Evolutionary conservation across 2,113 vertebrate genomes (phyloP), one percentile per base, ranked within the genome.

Genomic region (Shinisaurus crocodilurus): DNA sequence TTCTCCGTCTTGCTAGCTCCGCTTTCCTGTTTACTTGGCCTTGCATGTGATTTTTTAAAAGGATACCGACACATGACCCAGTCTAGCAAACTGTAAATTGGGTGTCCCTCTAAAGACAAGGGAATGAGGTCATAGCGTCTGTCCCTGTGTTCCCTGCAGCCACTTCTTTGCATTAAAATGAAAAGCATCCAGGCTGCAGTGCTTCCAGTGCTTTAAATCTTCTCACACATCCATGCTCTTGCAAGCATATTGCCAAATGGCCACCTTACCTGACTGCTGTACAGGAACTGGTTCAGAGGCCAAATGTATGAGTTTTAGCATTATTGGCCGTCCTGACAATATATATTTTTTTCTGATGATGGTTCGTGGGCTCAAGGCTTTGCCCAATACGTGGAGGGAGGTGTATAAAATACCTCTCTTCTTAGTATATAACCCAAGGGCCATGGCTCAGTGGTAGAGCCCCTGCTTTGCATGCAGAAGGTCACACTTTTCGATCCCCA

Each of bases 71-170:
- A 16, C 0, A 0, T 82, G 92, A 67, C 84, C 91, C 87, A 40
- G 88, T 88, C 77, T 1, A 2, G 1, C 75, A 60, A 57, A 70
- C 23, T 63, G 37, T 18, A 7, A 48, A 40, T 40, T 86, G 37
- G 1, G 1, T 84, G 77, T 37, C 27, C 3, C 57, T 3, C 4
- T 1, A 1, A 60, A 89, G 60, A 60, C 86, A 45, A 85, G 69
- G 86, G 32, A 81, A 15, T 18, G 90, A 92, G 91, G 18, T 92
- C 90, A 76, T 20, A 3, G 60, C 0, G 88, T 45, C 85, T 1
- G 32, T 50, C 92, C 5, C 89, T 45, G 20, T 1, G 0, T 29
- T 63, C 87, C 65, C 83, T 80, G 0, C 18, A 12, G 3, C 60
- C 29, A 60, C 29, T 77, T 67, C 77, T 92, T 9, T 15, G 20